Conservation (phyloP, 2,797 vertebrate species). For the Phrynocephalus guinanensis region DNA sequence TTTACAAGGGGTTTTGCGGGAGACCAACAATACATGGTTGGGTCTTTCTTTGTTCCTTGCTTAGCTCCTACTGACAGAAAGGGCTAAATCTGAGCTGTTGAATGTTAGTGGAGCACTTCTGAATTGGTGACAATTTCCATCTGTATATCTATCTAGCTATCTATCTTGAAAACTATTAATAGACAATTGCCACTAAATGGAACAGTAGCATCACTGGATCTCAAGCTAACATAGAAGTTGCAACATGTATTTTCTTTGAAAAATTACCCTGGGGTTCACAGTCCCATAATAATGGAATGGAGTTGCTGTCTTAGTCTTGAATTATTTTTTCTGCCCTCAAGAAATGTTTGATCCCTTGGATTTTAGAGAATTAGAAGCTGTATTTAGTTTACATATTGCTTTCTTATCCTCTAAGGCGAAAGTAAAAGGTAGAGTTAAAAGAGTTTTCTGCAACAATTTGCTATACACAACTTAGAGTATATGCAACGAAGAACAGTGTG, state of each 20-base stretch:
- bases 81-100: background rate
- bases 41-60: constrained; percentile 19
- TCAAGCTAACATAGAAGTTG: background rate
- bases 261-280: accelerated
- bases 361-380: background rate
- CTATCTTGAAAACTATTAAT: background rate
- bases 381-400: background rate
- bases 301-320: accelerated
- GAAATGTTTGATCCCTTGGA: background rate
- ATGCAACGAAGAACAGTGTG: background rate
- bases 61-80: background rate
- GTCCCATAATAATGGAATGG: background rate
- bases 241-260: background rate
- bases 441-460: background rate
- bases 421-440: background rate
- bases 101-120: background rate
- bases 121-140: background rate
- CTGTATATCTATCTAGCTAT: background rate
- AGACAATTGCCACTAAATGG: background rate
- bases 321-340: background rate
- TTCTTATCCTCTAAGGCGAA: background rate
- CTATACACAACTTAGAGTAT: background rate
- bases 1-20: accelerated
- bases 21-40: background rate
- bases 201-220: background rate